These are phyloP conservation scores for Anseranas semipalmata DNA, from an alignment of 2,113 vertebrate genomes.

Conservation along the genomic window DNA sequence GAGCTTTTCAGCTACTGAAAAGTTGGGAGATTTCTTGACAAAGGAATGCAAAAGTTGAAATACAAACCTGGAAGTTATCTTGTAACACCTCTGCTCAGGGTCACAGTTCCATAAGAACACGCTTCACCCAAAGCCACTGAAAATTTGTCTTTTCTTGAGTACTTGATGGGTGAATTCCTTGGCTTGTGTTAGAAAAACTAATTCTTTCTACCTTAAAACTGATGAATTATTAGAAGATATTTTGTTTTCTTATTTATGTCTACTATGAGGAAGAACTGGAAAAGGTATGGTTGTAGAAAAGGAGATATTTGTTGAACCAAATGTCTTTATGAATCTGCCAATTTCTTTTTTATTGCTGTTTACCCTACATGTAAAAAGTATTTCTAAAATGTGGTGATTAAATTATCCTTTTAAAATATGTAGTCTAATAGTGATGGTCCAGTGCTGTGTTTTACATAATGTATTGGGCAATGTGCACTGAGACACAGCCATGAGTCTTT, in stretches of 20 bases:
- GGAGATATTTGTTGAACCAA: neutral
- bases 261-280: neutral
- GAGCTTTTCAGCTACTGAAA: neutral
- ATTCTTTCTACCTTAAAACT: neutral
- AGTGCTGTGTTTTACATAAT: neutral
- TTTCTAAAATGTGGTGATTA: neutral
- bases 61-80: neutral
- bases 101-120: neutral
- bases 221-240: neutral
- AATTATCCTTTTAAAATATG: neutral
- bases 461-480: neutral
- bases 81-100: rapidly evolving
- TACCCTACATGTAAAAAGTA: neutral
- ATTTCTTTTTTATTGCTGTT: neutral
- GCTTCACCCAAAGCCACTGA: neutral
- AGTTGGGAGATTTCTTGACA: neutral
- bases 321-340: neutral
- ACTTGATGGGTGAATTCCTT: neutral
- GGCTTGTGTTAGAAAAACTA: neutral
- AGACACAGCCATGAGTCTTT: neutral
- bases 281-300: neutral
- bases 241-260: neutral
- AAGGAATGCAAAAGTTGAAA: neutral
- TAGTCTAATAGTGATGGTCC: neutral
- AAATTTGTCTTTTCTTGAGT: neutral